Evolutionary conservation across 64 coral and sea anemone species (phyloP).

Genomic region (Porites australiensis): DNA sequence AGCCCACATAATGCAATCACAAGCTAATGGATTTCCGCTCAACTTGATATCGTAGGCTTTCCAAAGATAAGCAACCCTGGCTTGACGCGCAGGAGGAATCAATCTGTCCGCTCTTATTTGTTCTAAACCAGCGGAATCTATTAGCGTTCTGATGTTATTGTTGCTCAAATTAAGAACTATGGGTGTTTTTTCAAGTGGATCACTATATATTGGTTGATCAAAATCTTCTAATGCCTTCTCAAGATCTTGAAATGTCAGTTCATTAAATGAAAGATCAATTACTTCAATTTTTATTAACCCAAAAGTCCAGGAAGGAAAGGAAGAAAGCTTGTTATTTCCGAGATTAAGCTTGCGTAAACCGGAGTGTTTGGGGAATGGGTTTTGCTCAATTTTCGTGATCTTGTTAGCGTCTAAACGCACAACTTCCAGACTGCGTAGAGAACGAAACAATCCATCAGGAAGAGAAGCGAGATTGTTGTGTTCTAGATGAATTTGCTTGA

Average conservation of each 20-base stretch:
- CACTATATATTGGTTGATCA: background rate
- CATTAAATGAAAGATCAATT: slow-evolving; percentile 58
- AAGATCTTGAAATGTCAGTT: slow-evolving; percentile 56
- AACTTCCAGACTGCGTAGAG: slow-evolving; percentile 14
- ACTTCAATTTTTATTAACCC: slow-evolving; percentile 18
- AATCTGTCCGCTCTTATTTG: slow-evolving; percentile 13
- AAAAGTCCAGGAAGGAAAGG: slow-evolving; percentile 46
- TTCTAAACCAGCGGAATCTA: slow-evolving; percentile 34
- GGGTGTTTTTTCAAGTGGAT: slow-evolving; percentile 2
- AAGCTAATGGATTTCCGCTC: slow-evolving; percentile 55
- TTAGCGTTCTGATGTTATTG: slow-evolving; percentile 21
- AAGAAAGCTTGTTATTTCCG: slow-evolving; percentile 32
- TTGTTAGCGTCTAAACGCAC: slow-evolving; percentile 52
- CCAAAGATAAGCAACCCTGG: background rate
- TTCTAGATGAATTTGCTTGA: slow-evolving; percentile 32
- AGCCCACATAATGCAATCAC: slow-evolving; percentile 37
- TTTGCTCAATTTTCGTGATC: slow-evolving; percentile 36
- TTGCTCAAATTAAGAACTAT: slow-evolving; percentile 53
- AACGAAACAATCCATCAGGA: slow-evolving; percentile 14
- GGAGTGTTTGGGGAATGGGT: slow-evolving; percentile 49
- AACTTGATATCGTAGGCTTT: slow-evolving; percentile 46
- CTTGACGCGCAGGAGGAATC: background rate
- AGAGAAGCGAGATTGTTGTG: slow-evolving; percentile 43
- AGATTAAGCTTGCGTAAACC: slow-evolving; percentile 41
- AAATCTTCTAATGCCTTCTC: slow-evolving; percentile 45